Evolutionary conservation across 2,797 vertebrate species (phyloP), one percentile per base, ranked within the genome.

Genomic region (Tamandua tetradactyla): DNA sequence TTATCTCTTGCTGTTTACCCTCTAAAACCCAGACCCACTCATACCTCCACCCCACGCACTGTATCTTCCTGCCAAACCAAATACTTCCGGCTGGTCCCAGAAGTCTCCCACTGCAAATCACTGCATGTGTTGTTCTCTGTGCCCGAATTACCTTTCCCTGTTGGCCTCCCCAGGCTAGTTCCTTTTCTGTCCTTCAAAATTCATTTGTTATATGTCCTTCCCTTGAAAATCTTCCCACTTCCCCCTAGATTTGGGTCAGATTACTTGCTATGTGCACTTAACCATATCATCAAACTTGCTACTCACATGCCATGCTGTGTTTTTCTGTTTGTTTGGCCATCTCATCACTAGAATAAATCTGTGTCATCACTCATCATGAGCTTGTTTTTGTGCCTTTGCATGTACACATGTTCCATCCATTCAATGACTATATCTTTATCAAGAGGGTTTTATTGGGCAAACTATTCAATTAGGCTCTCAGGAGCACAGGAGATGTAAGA

Each of bases 31-130:
- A 37, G 1, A 25, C 15, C 22, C 2, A 20, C 4, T n/a, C 49
- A 68, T 4, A 62, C 3, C 20, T 64, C n/a, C 4, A 44, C 15
- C 0, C 49, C 12, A 12, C 4, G 9, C 1, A 22, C 13, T 30
- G 0, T 14, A 61, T 66, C 62, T 74, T 62, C 42, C 17, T 69
- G 44, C 4, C 11, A 44, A 4, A n/a, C 9, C 59, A n/a, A 86
- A 47, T 18, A 49, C 64, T 83, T 69, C 18, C 27, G 49, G 10
- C 42, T 88, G 62, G 27, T 35, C 23, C 35, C 23, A 30, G 37
- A 42, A 42, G 9, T 2, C 30, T 69, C n/a, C 32, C 4, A 40
- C 42, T 52, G 37, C 13, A 72, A 47, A 81, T 18, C 20, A 87
- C 69, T 75, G 20, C 11, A 15, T 7, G 1, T 62, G 30, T 55